A percentile compares a stretch with the other conserved stretches of the same genome.
phyloP scores from a whole-genome alignment of 1,140 invertebrate species.

The Delia radicum region DNA sequence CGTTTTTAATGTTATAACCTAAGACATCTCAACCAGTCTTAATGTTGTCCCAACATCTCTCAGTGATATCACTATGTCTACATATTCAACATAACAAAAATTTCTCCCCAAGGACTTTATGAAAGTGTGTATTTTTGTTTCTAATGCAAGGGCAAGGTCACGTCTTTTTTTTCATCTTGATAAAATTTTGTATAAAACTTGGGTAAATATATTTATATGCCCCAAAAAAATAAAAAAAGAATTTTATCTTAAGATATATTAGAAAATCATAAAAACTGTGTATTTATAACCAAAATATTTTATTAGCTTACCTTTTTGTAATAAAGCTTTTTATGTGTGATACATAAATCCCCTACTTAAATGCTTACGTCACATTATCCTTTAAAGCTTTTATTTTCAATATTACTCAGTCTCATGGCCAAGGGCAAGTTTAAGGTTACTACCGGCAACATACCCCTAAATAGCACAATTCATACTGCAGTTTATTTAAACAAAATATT shows the following conservation, averaged over 20 bases:
- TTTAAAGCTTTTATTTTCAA: not conserved
- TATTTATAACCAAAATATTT: not conserved
- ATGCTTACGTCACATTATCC: constrained; percentile 8
- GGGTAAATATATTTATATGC: no score
- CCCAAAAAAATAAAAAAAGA: no score
- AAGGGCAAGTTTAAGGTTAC: constrained; percentile 7
- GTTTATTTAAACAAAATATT: no score
- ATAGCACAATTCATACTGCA: not conserved
- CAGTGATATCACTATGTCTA: not conserved
- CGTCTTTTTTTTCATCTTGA: no score
- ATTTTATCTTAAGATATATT: not conserved
- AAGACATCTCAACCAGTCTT: not conserved
- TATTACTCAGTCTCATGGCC: not conserved
- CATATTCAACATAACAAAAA: not conserved
- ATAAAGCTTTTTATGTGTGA: not conserved
- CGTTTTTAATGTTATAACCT: not conserved
- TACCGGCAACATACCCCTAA: not conserved
- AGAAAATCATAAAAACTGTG: not conserved
- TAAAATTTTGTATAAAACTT: not conserved
- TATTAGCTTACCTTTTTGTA: not conserved
- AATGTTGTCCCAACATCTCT: not conserved
- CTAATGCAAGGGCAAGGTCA: not conserved
- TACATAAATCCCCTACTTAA: not conserved
- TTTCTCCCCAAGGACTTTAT: not conserved
- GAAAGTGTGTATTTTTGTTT: not conserved